Percentiles rank a stretch among this genome's conserved stretches.
These are phyloP conservation scores for Clivina fossor DNA, from an alignment of 2,888 invertebrate genomes.

Conservation along the genomic window DNA sequence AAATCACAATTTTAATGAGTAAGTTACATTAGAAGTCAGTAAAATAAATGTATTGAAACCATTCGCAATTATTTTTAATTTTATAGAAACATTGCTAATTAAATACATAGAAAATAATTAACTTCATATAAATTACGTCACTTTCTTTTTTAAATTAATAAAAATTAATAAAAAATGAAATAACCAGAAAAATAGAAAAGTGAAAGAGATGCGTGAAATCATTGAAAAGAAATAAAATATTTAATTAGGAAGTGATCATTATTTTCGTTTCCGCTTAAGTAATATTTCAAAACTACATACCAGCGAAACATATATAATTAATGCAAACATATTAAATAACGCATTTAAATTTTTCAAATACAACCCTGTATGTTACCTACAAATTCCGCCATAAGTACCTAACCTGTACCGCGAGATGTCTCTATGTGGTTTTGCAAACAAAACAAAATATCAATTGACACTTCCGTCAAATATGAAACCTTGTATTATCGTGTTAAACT, in stretches of 20 bases:
- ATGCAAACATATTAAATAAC: neutral
- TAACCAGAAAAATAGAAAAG: conserved; percentile 13
- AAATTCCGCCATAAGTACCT: conserved; percentile 11
- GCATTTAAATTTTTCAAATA: neutral
- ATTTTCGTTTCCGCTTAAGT: too few species aligned
- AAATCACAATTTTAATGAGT: neutral
- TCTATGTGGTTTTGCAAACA: conserved; percentile 11
- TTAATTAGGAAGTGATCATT: neutral
- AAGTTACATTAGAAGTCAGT: too few species aligned
- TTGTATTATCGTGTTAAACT: neutral
- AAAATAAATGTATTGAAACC: neutral
- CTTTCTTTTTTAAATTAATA: conserved; percentile 17
- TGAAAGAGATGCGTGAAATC: conserved; percentile 12
- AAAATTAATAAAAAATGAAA: conserved; percentile 10
- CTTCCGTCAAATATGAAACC: conserved; percentile 6
- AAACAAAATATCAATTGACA: conserved; percentile 16
- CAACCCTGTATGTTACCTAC: conserved; percentile 8
- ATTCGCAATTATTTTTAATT: neutral
- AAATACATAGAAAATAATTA: conserved; percentile 9
- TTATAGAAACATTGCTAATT: conserved; percentile 8
- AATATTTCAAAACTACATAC: too few species aligned
- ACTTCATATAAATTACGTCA: conserved; percentile 5
- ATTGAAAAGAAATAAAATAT: conserved; percentile 4
- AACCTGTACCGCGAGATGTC: conserved; percentile 20
- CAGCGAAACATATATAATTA: too few species aligned